These are phyloP conservation scores for Morphnarchus princeps DNA, from an alignment of 2,113 vertebrate species.

Conservation along the genomic window DNA sequence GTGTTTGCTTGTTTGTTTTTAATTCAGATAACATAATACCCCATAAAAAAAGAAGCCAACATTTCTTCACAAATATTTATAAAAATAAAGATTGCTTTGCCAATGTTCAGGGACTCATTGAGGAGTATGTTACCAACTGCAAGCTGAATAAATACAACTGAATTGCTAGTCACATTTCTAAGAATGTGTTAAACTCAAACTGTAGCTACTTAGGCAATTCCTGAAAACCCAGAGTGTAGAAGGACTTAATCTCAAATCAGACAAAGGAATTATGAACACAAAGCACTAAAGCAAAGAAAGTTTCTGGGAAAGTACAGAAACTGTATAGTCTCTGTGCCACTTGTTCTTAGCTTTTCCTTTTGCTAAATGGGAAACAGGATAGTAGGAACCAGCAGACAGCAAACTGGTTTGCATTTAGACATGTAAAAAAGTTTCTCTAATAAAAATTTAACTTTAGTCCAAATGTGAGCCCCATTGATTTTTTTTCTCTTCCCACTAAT, in stretches of 20 bases:
- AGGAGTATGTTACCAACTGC: background rate
- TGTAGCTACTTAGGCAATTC: background rate
- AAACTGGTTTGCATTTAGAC: background rate
- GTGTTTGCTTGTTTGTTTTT: background rate
- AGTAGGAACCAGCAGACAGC: background rate
- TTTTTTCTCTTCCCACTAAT: background rate
- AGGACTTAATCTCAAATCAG: background rate
- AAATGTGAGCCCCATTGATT: background rate
- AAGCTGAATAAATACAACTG: background rate
- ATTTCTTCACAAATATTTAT: background rate
- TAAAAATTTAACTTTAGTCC: background rate
- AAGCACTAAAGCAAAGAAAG: background rate
- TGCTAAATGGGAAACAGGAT: background rate
- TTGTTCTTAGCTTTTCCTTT: background rate
- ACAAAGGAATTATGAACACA: background rate
- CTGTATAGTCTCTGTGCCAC: background rate
- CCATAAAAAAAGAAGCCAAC: background rate
- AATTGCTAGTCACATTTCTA: background rate
- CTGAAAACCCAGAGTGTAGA: background rate
- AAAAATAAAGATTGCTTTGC: background rate
- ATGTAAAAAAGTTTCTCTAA: background rate
- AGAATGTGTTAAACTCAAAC: background rate
- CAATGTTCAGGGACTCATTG: background rate
- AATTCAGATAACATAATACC: background rate
- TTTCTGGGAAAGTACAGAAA: background rate